Evolutionary conservation across 2,113 vertebrate genomes (phyloP).

Genomic region (Phaethon lepturus): DNA sequence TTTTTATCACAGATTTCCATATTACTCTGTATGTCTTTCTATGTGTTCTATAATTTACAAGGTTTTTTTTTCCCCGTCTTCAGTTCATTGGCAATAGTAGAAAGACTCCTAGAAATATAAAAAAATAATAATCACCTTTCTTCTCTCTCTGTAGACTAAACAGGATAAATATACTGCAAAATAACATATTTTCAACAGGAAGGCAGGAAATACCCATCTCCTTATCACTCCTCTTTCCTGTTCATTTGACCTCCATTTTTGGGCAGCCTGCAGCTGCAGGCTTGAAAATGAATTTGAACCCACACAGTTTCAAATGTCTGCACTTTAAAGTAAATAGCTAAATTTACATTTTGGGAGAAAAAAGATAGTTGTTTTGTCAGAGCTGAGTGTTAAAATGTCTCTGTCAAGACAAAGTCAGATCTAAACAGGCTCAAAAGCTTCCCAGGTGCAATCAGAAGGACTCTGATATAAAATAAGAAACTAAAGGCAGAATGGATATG

Average conservation of each 20-base stretch:
- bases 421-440: neutral
- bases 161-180: neutral
- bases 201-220: neutral
- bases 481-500: neutral
- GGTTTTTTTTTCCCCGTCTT: too few relatives aligned
- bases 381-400: neutral
- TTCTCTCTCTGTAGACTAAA: neutral
- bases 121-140: neutral
- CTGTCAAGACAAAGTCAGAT: neutral
- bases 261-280: neutral
- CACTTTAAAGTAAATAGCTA: neutral
- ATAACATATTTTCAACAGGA: neutral
- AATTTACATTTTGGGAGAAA: neutral
- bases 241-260: neutral
- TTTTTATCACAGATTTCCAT: neutral
- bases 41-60: neutral
- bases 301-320: neutral
- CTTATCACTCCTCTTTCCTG: neutral
- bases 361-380: accelerated
- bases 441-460: neutral
- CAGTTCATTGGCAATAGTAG: neutral
- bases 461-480: neutral
- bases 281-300: neutral
- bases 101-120: neutral
- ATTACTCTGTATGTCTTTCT: neutral